phyloP scores from a whole-genome alignment of 1,140 invertebrate species.

The Carposina sasakii region DNA sequence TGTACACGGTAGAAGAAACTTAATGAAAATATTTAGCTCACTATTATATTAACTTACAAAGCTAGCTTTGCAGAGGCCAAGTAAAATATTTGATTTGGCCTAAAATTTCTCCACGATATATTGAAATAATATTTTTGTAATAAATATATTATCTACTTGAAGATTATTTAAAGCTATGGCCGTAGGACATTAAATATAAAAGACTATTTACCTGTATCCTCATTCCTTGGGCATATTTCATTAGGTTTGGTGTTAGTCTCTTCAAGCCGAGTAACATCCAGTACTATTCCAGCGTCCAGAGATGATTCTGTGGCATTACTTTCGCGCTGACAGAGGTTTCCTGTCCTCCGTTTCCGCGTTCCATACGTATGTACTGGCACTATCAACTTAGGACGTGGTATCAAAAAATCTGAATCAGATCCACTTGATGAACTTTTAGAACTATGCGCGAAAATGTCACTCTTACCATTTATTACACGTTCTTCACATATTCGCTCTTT shows the following conservation, averaged over 20 bases:
- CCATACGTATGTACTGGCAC: constrained; percentile 91
- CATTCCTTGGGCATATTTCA: constrained; percentile 37
- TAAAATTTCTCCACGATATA: no score
- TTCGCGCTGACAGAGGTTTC: constrained; percentile 75
- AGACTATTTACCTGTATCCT: constrained; percentile 47
- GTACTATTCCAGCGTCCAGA: constrained; percentile 54
- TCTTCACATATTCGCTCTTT: constrained; percentile 59
- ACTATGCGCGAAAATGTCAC: constrained; percentile 59
- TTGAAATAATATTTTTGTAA: no score
- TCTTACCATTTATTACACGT: constrained; percentile 59
- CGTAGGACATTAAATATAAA: background rate
- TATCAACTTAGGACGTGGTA: constrained; percentile 87
- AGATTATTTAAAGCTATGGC: background rate
- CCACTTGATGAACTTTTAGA: constrained; percentile 66
- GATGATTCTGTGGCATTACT: constrained; percentile 59
- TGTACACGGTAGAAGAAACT: no score
- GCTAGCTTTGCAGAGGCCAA: no score
- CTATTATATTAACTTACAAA: no score
- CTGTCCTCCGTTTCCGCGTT: constrained; percentile 82
- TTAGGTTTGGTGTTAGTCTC: constrained; percentile 33
- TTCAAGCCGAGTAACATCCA: constrained; percentile 56
- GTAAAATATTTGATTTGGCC: no score
- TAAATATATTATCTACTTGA: no score
- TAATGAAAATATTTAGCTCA: no score
- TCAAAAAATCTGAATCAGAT: constrained; percentile 80